phyloP scores from a whole-genome alignment of 1,140 invertebrate species.

The Stenopsyche tienmushanensis region DNA sequence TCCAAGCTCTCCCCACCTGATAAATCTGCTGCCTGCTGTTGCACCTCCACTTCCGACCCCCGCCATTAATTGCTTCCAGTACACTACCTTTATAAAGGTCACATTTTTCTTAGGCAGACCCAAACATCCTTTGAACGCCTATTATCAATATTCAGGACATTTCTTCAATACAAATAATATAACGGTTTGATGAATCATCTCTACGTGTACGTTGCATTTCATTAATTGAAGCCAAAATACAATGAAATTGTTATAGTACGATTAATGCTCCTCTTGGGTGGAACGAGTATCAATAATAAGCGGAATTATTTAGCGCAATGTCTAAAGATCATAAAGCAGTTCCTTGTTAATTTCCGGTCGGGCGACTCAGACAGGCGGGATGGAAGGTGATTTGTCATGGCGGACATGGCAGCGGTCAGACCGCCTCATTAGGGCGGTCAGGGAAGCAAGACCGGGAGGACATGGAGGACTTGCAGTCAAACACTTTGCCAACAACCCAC shows the following conservation, averaged over 20 bases:
- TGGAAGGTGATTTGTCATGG: constrained; percentile 27
- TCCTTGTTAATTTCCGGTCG: constrained; percentile 29
- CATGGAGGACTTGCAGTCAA: too few relatives aligned
- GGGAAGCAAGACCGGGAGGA: background rate
- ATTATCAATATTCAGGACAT: too few relatives aligned
- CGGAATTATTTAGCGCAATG: constrained; percentile 15
- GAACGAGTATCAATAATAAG: background rate
- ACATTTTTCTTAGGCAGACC: constrained; percentile 17
- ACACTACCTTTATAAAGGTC: background rate
- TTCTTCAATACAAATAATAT: too few relatives aligned
- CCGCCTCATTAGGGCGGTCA: constrained; percentile 12
- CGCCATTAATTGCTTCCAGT: constrained; percentile 16
- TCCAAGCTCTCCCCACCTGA: constrained; percentile 17
- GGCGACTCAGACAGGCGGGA: background rate
- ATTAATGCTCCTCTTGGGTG: too few relatives aligned
- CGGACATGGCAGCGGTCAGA: constrained; percentile 21
- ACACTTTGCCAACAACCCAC: too few relatives aligned
- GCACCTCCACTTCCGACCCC: background rate
- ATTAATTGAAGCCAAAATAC: too few relatives aligned
- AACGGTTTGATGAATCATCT: too few relatives aligned
- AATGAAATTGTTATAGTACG: too few relatives aligned
- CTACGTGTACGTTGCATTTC: too few relatives aligned
- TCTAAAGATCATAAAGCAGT: constrained; percentile 24
- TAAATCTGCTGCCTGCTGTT: constrained; percentile 13
- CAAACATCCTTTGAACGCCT: constrained; percentile 1